Evolutionary conservation across 2,113 vertebrate genomes (phyloP).

Genomic region (Pachyramphus minor): DNA sequence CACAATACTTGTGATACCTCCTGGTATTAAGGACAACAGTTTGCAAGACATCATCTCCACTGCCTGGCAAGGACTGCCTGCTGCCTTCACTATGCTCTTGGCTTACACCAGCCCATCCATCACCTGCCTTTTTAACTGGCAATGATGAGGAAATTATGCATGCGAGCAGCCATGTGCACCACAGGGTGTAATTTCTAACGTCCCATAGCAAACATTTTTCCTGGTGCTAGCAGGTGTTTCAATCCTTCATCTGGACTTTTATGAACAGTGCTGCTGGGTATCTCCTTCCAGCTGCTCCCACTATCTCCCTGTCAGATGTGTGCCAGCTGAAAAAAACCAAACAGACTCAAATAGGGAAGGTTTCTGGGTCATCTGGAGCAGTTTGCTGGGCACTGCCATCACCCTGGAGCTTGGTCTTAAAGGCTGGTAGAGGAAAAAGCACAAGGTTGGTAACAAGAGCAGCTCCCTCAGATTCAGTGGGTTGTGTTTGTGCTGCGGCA

Average conservation of each 20-base stretch:
- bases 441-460: background rate
- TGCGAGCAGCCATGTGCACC: background rate
- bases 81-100: background rate
- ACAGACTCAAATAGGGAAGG: no score
- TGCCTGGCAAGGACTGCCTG: background rate
- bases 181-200: background rate
- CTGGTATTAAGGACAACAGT: background rate
- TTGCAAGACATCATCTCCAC: background rate
- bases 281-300: background rate
- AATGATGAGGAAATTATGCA: background rate
- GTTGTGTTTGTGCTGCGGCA: background rate
- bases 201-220: slow-evolving; percentile 24
- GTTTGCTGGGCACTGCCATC: background rate
- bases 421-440: background rate
- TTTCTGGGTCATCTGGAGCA: background rate
- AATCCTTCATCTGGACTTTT: slow-evolving; percentile 12
- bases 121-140: slow-evolving; percentile 22
- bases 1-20: background rate
- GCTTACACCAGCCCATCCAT: background rate
- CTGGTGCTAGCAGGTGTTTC: slow-evolving; percentile 15
- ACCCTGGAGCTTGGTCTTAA: background rate
- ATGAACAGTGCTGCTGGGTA: background rate
- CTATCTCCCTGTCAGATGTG: background rate
- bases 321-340: background rate
- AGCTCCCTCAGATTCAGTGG: background rate